Evolutionary conservation across 2,888 invertebrate genomes (phyloP), one percentile per base, ranked within the genome.

Genomic region (Zygaena filipendulae): DNA sequence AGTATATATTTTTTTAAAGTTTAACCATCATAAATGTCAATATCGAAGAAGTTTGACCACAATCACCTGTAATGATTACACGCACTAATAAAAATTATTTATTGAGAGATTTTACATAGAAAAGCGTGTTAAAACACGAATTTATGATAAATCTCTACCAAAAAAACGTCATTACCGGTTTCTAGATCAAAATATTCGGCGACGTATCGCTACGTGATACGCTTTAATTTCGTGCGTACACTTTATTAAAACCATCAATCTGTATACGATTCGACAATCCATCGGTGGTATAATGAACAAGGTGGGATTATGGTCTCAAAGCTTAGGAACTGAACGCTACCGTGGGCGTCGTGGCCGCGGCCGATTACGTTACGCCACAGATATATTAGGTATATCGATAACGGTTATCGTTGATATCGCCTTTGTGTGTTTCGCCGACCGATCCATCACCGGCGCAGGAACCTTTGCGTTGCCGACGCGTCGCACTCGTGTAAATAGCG

Each of bases 361-460:
- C 24, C 36, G 43, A 47, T 42, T 40, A 43, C 39, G 38, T 47
- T 48, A 41, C 37, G 44, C 32, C 52, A 43, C 33, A 52, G 60
- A 59, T 63, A 62, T 40, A n/a, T n/a, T n/a, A n/a, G n/a, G n/a
- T n/a, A n/a, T n/a, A 49, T 43, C 59, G 67, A 66, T 69, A 64
- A 40, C 44, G 43, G 55, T 56, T 72, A 72, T 72, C 74, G 50
- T 32, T 53, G 59, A 59, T 59, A 63, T n/a, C 58, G 70, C 77
- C n/a, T 77, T 77, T 77, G 77, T 69, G 61, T 50, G 53, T 50
- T 49, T 60, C n/a, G 70, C 75, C 77, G 75, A 59, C 69, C 59
- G 67, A 77, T 79, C 77, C 67, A 77, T 77, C 77, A 79, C 57
- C 50, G 44, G 27, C 33, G 35, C 39, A 36, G 38, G 49, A 52